Evolutionary conservation across 2,888 invertebrate species (phyloP).

Genomic region (Calephelis perditalis): DNA sequence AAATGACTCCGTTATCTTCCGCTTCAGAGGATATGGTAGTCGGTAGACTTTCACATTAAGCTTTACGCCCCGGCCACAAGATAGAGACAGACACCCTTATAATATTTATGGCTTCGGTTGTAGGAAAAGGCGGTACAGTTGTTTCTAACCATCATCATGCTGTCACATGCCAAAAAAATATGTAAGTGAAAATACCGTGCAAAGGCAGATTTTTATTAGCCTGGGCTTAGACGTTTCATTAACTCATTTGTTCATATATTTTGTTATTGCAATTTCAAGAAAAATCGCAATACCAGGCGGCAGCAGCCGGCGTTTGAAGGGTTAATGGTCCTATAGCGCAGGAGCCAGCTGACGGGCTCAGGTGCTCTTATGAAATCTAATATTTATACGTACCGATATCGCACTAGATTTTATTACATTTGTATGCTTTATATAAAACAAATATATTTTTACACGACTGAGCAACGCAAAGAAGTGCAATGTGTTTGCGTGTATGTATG

Average conservation of each 20-base stretch:
- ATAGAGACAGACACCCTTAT: too few relatives aligned
- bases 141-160: too few relatives aligned
- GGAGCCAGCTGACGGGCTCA: constrained; percentile 32
- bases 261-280: background rate
- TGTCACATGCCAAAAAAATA: too few relatives aligned
- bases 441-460: background rate
- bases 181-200: too few relatives aligned
- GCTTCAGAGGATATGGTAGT: too few relatives aligned
- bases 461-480: background rate
- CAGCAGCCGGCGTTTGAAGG: constrained; percentile 14
- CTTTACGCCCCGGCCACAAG: too few relatives aligned
- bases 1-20: too few relatives aligned
- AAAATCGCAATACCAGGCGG: constrained; percentile 5
- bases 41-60: too few relatives aligned
- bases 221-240: background rate
- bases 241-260: constrained; percentile 1
- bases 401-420: constrained; percentile 12
- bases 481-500: constrained; percentile 4
- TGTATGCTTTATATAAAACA: background rate
- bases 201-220: too few relatives aligned
- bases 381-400: constrained; percentile 35
- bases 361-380: constrained; percentile 36
- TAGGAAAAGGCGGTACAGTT: too few relatives aligned
- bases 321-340: constrained; percentile 32
- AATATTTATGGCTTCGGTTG: too few relatives aligned